A percentile compares a stretch with the other conserved stretches of the same genome.
Evolutionary conservation across 2,888 invertebrate genomes (phyloP).

Genomic region (Mythimna albipuncta): DNA sequence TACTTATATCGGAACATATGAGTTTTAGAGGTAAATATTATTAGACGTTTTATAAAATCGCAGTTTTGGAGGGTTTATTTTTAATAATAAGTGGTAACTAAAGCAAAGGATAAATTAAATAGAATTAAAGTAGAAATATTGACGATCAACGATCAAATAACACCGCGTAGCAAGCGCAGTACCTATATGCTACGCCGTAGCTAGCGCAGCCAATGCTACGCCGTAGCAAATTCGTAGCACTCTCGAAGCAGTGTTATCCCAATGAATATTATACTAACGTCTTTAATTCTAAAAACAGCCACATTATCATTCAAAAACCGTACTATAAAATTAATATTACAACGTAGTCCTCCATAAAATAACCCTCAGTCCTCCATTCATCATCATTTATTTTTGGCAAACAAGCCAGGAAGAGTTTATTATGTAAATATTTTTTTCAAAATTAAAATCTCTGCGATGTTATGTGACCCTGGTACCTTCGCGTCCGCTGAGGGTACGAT

Average conservation of each 20-base stretch:
- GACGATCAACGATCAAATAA: neutral
- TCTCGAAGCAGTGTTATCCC: neutral
- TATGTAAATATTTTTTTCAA: constrained; percentile 44
- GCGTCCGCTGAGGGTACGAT: constrained; percentile 44
- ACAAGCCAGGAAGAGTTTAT: constrained; percentile 50
- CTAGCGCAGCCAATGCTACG: constrained; percentile 12
- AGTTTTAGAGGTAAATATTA: too few species aligned
- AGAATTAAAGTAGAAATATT: neutral
- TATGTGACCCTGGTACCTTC: constrained; percentile 52
- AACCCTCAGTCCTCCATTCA: constrained; percentile 37
- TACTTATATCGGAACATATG: too few species aligned
- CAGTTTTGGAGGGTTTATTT: too few species aligned
- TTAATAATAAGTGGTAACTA: too few species aligned
- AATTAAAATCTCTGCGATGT: constrained; percentile 51
- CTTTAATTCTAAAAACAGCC: constrained; percentile 8
- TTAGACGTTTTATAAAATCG: too few species aligned
- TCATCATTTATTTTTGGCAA: constrained; percentile 58
- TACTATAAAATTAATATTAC: constrained; percentile 31
- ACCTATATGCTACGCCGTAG: too few species aligned
- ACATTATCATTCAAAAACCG: constrained; percentile 15
- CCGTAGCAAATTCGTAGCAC: constrained; percentile 19
- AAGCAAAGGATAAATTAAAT: neutral
- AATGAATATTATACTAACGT: neutral
- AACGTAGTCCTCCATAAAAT: constrained; percentile 37
- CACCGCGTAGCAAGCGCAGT: constrained; percentile 2